Percentiles rank a stretch among this genome's conserved stretches.
phyloP scores from a whole-genome alignment of 2,888 invertebrate species.

The Nomada lathburiana region DNA sequence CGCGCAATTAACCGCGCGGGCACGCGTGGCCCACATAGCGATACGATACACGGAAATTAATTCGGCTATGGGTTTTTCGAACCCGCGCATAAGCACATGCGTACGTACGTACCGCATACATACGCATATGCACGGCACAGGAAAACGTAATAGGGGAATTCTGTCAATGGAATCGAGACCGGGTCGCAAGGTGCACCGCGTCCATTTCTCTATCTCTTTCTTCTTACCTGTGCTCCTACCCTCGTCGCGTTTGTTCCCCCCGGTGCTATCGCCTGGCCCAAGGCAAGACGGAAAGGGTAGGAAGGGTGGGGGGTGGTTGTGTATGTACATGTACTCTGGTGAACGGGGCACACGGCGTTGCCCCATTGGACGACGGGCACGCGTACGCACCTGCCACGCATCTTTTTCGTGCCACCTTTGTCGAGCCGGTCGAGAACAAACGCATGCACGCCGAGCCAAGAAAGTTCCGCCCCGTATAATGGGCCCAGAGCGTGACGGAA shows the following conservation, averaged over 20 bases:
- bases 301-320: not conserved
- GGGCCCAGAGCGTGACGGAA: conserved; percentile 63
- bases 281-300: conserved; percentile 26
- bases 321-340: conserved; percentile 27
- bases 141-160: conserved; percentile 64
- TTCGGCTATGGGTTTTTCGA: conserved; percentile 48
- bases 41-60: conserved; percentile 48
- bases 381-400: conserved; percentile 82
- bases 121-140: not conserved
- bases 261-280: conserved; percentile 16
- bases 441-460: conserved; percentile 56
- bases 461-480: conserved; percentile 66
- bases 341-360: conserved; percentile 40
- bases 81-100: not conserved
- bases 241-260: conserved; percentile 19
- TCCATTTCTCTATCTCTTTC: conserved; percentile 25
- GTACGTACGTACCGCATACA: no score
- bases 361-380: conserved; percentile 81
- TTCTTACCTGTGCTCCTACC: not conserved
- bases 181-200: conserved; percentile 68
- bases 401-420: conserved; percentile 70
- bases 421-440: conserved; percentile 65
- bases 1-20: conserved; percentile 14
- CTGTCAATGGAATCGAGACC: conserved; percentile 72
- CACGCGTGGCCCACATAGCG: conserved; percentile 49